Evolutionary conservation across 2,888 invertebrate species (phyloP).

Genomic region (Luffia ferchaultella): DNA sequence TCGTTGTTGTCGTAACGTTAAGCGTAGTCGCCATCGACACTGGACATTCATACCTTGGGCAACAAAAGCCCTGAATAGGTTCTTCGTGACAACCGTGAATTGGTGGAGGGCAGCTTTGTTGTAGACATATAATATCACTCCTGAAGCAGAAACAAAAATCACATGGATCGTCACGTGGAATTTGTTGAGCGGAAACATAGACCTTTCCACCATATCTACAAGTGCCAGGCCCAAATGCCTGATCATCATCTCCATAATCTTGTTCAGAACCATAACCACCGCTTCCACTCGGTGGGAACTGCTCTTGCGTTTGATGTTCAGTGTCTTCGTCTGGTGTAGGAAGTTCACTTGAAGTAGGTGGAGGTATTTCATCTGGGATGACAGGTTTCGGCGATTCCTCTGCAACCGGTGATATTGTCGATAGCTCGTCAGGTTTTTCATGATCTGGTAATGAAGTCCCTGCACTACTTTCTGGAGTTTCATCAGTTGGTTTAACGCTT

Average conservation of each 20-base stretch:
- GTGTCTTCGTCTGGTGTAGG: constrained; percentile 36
- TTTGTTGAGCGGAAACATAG: constrained; percentile 94
- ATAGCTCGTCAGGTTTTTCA: not conserved
- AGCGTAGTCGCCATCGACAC: constrained; percentile 86
- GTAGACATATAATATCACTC: constrained; percentile 93
- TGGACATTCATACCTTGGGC: constrained; percentile 93
- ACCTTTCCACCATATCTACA: constrained; percentile 93
- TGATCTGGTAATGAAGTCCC: constrained; percentile 1
- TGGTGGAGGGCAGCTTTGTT: constrained; percentile 95
- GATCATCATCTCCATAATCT: constrained; percentile 81
- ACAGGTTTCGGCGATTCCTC: constrained; percentile 1
- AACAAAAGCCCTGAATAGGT: constrained; percentile 92
- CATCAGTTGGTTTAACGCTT: too few relatives aligned
- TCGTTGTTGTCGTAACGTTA: constrained; percentile 86
- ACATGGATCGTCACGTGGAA: constrained; percentile 93
- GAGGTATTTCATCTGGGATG: constrained; percentile 15
- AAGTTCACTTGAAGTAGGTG: constrained; percentile 38
- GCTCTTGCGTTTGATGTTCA: constrained; percentile 18
- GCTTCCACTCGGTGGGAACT: constrained; percentile 38
- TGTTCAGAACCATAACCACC: constrained; percentile 61
- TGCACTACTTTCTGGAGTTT: not conserved
- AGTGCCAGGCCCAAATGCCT: constrained; percentile 86
- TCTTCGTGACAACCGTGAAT: constrained; percentile 92
- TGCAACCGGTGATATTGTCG: constrained; percentile 2
- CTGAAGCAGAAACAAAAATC: constrained; percentile 98